Evolutionary conservation across 2,113 vertebrate genomes (phyloP).

Genomic region (Rhinogobius similis): DNA sequence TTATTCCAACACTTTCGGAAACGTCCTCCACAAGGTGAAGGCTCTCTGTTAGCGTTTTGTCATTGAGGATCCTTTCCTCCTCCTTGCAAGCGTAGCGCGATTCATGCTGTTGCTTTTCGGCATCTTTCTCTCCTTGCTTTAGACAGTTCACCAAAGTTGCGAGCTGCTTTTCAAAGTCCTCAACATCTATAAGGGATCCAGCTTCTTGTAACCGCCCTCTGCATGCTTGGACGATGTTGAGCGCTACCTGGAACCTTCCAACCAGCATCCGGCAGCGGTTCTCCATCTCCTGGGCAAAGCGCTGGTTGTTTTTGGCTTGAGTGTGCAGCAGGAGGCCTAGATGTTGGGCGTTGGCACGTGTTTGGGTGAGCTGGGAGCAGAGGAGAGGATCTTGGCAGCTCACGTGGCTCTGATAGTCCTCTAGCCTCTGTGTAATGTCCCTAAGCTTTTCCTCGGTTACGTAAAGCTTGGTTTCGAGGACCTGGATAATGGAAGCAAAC

Average conservation of each 20-base stretch:
- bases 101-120: conserved; percentile 56
- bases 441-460: conserved; percentile 90
- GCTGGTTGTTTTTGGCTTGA: conserved; percentile 74
- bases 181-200: conserved; percentile 46
- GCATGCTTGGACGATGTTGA: conserved; percentile 81
- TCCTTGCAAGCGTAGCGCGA: conserved; percentile 23
- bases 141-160: conserved; percentile 71
- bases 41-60: conserved; percentile 33
- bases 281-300: conserved; percentile 62
- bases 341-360: conserved; percentile 76
- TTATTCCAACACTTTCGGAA: conserved; percentile 70
- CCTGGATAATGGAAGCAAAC: conserved; percentile 87
- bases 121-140: conserved; percentile 46
- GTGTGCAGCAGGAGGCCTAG: conserved; percentile 85
- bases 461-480: conserved; percentile 88
- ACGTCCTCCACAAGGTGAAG: conserved; percentile 38
- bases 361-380: conserved; percentile 79
- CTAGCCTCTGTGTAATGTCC: conserved; percentile 84
- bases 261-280: conserved; percentile 73
- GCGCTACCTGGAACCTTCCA: conserved; percentile 76
- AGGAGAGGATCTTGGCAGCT: conserved; percentile 73
- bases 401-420: conserved; percentile 81
- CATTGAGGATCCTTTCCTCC: conserved; percentile 51
- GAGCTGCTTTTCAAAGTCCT: conserved; percentile 74
- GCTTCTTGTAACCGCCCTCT: conserved; percentile 74